Conservation (phyloP, 2,797 vertebrate species). For the Phoxinus dragarum region DNA sequence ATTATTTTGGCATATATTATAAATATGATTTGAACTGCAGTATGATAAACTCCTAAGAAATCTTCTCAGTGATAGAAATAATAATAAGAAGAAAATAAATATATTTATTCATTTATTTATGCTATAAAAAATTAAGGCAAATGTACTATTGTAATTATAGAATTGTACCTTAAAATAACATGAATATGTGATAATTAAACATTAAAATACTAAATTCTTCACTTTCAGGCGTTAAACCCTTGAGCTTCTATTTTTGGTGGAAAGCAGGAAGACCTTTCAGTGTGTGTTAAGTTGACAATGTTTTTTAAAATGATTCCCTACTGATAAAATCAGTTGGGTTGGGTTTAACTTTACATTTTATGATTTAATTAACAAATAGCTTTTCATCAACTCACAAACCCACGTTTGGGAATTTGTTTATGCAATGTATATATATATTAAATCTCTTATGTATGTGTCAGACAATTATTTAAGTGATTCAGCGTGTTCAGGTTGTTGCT, state of each 20-base stretch:
- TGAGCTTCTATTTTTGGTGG: background rate
- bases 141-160: background rate
- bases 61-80: background rate
- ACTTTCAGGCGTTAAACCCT: background rate
- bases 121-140: background rate
- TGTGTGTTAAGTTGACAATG: background rate
- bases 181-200: background rate
- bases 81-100: background rate
- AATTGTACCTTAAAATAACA: background rate
- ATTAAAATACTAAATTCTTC: background rate
- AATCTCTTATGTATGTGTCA: background rate
- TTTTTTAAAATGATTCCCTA: background rate
- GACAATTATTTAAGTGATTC: background rate
- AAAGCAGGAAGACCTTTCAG: background rate
- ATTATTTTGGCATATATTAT: background rate
- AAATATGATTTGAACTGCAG: background rate
- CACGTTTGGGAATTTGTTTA: background rate
- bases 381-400: background rate
- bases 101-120: background rate
- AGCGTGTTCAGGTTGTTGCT: background rate
- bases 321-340: background rate
- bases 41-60: background rate
- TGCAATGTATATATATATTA: background rate
- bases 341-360: background rate
- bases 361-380: background rate